Conservation (phyloP, 2,113 vertebrate genomes). For the Myotis yumanensis region DNA sequence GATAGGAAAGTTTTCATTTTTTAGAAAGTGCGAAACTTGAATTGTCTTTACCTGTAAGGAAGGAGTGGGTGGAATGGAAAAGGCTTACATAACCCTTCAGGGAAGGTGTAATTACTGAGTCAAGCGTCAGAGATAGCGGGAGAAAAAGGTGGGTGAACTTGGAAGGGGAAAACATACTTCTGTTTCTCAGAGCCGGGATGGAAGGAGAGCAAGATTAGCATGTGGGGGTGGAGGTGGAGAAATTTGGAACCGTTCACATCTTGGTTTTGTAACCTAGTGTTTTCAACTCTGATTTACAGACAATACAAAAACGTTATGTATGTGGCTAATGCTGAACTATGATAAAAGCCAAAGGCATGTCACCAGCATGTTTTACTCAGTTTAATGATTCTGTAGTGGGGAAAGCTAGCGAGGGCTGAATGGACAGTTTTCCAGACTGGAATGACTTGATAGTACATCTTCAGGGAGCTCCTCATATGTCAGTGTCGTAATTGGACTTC, state of each 20-base stretch:
- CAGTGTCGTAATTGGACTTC: not conserved
- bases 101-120: slow-evolving; percentile 4
- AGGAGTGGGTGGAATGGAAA: slow-evolving; percentile 32
- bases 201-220: slow-evolving; percentile 8
- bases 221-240: not conserved
- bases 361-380: not conserved
- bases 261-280: not conserved
- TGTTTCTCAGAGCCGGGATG: not conserved
- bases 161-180: not conserved
- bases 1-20: slow-evolving; percentile 37
- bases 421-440: not conserved
- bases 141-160: slow-evolving; percentile 11
- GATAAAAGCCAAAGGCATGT: slow-evolving; percentile 16
- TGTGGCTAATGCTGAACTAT: not conserved
- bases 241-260: not conserved
- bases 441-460: not conserved
- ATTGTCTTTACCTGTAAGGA: slow-evolving; percentile 24
- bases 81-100: not conserved
- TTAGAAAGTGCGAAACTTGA: slow-evolving; percentile 53
- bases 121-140: slow-evolving; percentile 40
- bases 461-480: not conserved
- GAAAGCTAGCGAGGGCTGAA: not conserved
- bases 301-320: not conserved
- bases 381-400: not conserved
- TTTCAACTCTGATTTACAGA: slow-evolving; percentile 21